These are phyloP conservation scores for Electrona antarctica DNA, from an alignment of 2,113 vertebrate genomes.

Conservation along the genomic window DNA sequence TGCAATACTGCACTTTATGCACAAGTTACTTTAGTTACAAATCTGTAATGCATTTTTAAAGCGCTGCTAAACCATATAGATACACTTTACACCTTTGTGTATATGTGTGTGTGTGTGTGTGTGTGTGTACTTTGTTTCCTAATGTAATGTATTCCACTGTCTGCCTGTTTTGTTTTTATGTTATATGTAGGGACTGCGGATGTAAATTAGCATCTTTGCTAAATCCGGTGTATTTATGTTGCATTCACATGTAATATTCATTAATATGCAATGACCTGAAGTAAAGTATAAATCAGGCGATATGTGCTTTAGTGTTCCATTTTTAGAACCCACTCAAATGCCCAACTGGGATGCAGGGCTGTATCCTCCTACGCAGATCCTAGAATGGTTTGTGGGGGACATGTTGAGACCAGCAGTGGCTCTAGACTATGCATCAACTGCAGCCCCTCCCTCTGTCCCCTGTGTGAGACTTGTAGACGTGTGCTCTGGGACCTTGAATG, in stretches of 20 bases:
- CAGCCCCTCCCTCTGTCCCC: not conserved
- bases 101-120: not conserved
- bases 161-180: too few species aligned
- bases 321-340: slow-evolving; percentile 28
- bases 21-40: too few species aligned
- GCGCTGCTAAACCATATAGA: too few species aligned
- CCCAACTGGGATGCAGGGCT: slow-evolving; percentile 10
- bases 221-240: too few species aligned
- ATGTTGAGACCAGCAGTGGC: slow-evolving; percentile 36
- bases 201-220: too few species aligned
- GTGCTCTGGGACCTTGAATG: slow-evolving; percentile 13
- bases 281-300: too few species aligned
- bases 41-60: too few species aligned
- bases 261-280: too few species aligned
- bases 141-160: not conserved
- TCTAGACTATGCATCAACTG: slow-evolving; percentile 1
- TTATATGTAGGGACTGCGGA: too few species aligned
- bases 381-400: slow-evolving; percentile 32
- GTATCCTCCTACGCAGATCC: slow-evolving; percentile 14
- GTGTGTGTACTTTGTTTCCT: too few species aligned
- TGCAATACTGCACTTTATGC: too few species aligned
- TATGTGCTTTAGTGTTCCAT: slow-evolving; percentile 12
- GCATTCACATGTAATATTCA: too few species aligned
- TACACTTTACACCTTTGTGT: not conserved
- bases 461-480: not conserved